Percentiles rank a stretch among this genome's conserved stretches.
These are phyloP conservation scores for Pyrocephalus nanus DNA, from an alignment of 2,797 vertebrate genomes.

Conservation along the genomic window DNA sequence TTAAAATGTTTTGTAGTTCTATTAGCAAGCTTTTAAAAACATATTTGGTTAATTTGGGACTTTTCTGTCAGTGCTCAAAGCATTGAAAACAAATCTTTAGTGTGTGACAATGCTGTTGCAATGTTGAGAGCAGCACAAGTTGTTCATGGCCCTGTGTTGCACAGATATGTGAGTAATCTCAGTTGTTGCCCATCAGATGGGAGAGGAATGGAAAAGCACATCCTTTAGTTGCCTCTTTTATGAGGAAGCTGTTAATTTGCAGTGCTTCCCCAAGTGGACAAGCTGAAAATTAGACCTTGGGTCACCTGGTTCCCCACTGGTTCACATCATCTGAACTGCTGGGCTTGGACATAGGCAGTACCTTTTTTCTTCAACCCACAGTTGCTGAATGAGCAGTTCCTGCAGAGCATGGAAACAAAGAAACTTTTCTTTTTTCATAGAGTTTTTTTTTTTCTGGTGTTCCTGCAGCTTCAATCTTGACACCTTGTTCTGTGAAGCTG, in stretches of 20 bases:
- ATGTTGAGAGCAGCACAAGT: not conserved
- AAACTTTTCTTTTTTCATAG: not conserved
- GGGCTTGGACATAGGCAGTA: not conserved
- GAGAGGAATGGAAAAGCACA: not conserved
- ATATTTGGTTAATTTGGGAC: not conserved
- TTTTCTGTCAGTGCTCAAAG: not conserved
- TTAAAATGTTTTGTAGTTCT: not conserved
- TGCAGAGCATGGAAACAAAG: not conserved
- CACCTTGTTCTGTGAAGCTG: not conserved
- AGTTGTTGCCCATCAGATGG: not conserved
- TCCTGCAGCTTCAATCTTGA: not conserved
- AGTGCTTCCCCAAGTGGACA: not conserved
- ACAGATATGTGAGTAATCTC: not conserved
- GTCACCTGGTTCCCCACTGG: not conserved
- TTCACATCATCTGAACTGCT: not conserved
- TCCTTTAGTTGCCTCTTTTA: not conserved
- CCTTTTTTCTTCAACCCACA: not conserved
- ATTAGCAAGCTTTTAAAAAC: not conserved
- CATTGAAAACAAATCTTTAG: not conserved
- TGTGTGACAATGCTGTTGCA: not conserved
- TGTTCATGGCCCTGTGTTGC: not conserved
- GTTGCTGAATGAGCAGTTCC: not conserved
- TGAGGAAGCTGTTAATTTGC: not conserved
- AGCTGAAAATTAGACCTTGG: not conserved
- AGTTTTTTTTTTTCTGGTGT: not conserved